A percentile compares a stretch with the other conserved stretches of the same genome.
Evolutionary conservation across 2,888 invertebrate species (phyloP).

Genomic region (Lasioglossum villosulum): DNA sequence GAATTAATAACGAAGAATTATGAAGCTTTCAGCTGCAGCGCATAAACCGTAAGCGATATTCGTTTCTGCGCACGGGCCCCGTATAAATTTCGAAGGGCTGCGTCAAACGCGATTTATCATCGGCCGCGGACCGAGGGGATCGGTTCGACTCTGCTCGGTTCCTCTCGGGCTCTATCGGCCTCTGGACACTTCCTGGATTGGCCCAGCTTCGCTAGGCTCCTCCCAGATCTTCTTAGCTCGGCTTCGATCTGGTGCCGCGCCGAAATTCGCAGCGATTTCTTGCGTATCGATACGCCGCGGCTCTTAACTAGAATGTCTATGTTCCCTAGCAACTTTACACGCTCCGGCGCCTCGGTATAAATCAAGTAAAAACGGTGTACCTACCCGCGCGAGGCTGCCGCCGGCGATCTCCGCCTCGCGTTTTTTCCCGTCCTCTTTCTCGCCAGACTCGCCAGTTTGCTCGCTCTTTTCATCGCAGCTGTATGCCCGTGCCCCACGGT

Average conservation of each 20-base stretch:
- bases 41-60: slow-evolving; percentile 20
- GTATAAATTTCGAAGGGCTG: slow-evolving; percentile 49
- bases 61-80: neutral
- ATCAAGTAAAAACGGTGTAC: slow-evolving; percentile 67
- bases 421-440: slow-evolving; percentile 35
- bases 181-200: no score
- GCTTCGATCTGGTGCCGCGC: neutral
- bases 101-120: slow-evolving; percentile 56
- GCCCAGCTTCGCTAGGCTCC: neutral
- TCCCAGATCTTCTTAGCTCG: neutral
- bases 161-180: neutral
- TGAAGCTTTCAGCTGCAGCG: slow-evolving; percentile 26
- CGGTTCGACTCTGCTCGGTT: neutral
- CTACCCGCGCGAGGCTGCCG: slow-evolving; percentile 59
- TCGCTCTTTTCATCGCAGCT: slow-evolving; percentile 10
- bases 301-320: slow-evolving; percentile 65
- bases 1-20: slow-evolving; percentile 46
- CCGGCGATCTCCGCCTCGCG: slow-evolving; percentile 55
- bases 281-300: slow-evolving; percentile 24
- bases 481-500: slow-evolving; percentile 4
- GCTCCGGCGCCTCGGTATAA: slow-evolving; percentile 65
- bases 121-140: neutral
- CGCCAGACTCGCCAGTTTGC: slow-evolving; percentile 13
- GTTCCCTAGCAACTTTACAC: slow-evolving; percentile 64
- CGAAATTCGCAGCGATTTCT: slow-evolving; percentile 42